Conservation (phyloP, 2,113 vertebrate genomes). For the Dipodomys stephensi region DNA sequence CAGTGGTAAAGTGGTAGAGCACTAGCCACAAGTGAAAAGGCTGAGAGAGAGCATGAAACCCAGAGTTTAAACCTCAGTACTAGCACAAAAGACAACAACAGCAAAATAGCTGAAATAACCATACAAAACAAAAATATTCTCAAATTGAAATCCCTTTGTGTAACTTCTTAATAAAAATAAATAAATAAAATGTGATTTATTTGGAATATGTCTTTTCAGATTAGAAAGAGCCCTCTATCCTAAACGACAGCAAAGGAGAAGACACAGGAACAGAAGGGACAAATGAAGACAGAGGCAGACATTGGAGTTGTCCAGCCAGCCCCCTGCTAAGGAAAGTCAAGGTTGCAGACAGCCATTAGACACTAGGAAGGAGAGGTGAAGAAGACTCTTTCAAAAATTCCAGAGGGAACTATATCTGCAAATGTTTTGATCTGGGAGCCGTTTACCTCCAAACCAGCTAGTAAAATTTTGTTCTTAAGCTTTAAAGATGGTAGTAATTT, state of each 20-base stretch:
- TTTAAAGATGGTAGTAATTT: neutral
- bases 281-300: neutral
- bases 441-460: neutral
- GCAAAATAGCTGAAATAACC: too few species aligned
- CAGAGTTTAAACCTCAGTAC: too few species aligned
- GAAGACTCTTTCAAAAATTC: neutral
- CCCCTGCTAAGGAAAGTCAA: neutral
- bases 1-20: too few species aligned
- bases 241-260: neutral
- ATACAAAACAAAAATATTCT: too few species aligned
- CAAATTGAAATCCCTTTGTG: too few species aligned
- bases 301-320: neutral
- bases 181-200: neutral
- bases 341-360: neutral
- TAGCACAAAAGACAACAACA: too few species aligned
- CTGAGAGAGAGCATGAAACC: too few species aligned
- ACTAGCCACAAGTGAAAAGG: too few species aligned
- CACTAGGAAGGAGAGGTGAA: neutral
- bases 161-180: too few species aligned
- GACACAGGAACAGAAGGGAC: neutral
- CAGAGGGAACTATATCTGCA: neutral
- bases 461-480: neutral
- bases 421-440: neutral
- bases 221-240: neutral
- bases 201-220: conserved; percentile 35